Evolutionary conservation across 2,797 vertebrate species (phyloP), one percentile per base, ranked within the genome.

Genomic region (Oreonectes daqikongensis): DNA sequence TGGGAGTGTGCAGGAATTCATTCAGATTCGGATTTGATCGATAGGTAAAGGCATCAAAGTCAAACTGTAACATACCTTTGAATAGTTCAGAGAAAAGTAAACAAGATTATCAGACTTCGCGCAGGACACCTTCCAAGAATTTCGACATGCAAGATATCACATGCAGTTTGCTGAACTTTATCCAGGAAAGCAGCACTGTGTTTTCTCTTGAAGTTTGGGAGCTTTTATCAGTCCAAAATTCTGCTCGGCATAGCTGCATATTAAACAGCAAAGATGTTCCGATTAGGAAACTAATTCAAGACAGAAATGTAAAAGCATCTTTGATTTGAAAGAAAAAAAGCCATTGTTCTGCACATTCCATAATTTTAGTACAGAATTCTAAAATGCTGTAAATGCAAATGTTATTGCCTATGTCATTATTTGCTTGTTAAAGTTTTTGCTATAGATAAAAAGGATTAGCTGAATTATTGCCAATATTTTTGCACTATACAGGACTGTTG

Each of bases 1-100:
- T 59, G 20, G n/a, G 53, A 76, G 57, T 42, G 46, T 77, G 57
- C 67, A 77, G 75, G 75, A 70, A 70, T 64, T 63, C 46, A 63
- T 52, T 77, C 22, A 28, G 17, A 52, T 63, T 69, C 32, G 52
- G 70, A 10, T 18, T 26, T 60, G 28, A 77, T 77, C 75, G 64
- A 53, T 70, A 40, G 50, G 57, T 77, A 42, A 70, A n/a, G n/a
- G n/a, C 63, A 77, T 77, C 67, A 53, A 64, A 64, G 46, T 35
- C 32, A 77, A 68, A 63, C 50, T 63, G 67, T 55, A 53, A 40
- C 59, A 18, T 69, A 55, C 24, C 22, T 32, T 24, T 10, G 18
- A 61, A 61, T 44, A 53, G 40, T 55, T 70, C 26, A 70, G n/a
- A 63, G 67, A 48, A 28, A 77, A 69, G 57, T 22, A 40, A 70